phyloP scores from a whole-genome alignment of 2,797 vertebrate species.

The Clarias platycephalus region DNA sequence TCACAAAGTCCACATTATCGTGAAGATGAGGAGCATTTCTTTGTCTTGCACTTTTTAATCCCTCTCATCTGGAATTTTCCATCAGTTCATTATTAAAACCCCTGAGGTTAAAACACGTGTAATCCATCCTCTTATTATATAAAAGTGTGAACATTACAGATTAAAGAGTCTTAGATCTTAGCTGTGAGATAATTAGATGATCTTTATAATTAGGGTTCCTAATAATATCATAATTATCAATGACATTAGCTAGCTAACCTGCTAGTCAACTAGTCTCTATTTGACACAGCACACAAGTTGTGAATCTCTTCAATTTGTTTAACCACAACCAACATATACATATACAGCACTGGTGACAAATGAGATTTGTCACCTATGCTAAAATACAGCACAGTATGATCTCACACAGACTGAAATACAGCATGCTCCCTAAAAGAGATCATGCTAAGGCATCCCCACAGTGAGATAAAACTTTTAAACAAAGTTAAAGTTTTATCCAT shows the following conservation, averaged over 20 bases:
- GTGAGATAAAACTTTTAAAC: too few relatives aligned
- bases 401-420: too few relatives aligned
- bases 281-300: neutral
- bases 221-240: neutral
- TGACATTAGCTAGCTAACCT: neutral
- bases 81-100: slow-evolving; percentile 17
- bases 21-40: neutral
- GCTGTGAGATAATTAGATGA: neutral
- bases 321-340: neutral
- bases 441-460: too few relatives aligned
- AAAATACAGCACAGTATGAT: too few relatives aligned
- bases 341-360: too few relatives aligned
- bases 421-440: too few relatives aligned
- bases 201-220: neutral
- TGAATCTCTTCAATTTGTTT: neutral
- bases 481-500: too few relatives aligned
- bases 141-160: slow-evolving; percentile 9
- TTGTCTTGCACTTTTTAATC: neutral
- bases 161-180: neutral
- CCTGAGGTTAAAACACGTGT: neutral
- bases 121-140: neutral
- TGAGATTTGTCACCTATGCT: too few relatives aligned
- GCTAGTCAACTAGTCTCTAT: slow-evolving; percentile 2
- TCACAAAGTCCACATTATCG: neutral
- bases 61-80: slow-evolving; percentile 11